phyloP scores from a whole-genome alignment of 1,140 invertebrate genomes.

The Bombus superbus region DNA sequence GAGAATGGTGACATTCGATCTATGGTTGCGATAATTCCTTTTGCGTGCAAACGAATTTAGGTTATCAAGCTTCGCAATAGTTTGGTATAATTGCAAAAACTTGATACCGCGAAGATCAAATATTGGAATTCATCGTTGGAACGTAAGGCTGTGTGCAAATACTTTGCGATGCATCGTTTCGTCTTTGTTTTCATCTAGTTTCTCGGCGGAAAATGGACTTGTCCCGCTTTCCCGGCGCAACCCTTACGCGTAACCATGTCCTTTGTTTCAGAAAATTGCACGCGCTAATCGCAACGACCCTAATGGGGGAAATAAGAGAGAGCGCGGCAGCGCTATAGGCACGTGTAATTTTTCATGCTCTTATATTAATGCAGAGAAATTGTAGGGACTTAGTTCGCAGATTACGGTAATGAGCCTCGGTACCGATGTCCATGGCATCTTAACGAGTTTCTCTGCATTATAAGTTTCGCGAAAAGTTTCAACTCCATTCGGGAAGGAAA shows the following conservation, averaged over 20 bases:
- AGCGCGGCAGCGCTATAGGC: not conserved
- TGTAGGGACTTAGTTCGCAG: constrained; percentile 50
- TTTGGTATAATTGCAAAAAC: no score
- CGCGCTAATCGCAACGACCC: not conserved
- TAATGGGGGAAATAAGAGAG: not conserved
- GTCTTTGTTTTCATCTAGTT: no score
- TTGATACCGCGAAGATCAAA: no score
- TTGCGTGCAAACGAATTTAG: not conserved
- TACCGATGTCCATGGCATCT: constrained; percentile 65
- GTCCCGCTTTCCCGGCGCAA: not conserved
- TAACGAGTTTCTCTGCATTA: constrained; percentile 63
- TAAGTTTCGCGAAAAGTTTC: constrained; percentile 64
- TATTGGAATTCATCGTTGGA: no score
- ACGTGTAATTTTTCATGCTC: constrained; percentile 35
- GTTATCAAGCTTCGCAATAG: no score
- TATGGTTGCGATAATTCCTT: not conserved
- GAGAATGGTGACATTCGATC: no score
- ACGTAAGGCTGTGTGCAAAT: no score
- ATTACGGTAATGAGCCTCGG: constrained; percentile 66
- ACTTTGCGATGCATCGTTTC: no score
- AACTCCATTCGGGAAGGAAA: constrained; percentile 51
- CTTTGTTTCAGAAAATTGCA: not conserved
- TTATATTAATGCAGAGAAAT: constrained; percentile 48
- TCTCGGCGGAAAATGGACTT: no score
- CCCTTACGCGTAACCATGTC: not conserved